Evolutionary conservation across 2,888 invertebrate species (phyloP).

Genomic region (Clepsis dumicolana): DNA sequence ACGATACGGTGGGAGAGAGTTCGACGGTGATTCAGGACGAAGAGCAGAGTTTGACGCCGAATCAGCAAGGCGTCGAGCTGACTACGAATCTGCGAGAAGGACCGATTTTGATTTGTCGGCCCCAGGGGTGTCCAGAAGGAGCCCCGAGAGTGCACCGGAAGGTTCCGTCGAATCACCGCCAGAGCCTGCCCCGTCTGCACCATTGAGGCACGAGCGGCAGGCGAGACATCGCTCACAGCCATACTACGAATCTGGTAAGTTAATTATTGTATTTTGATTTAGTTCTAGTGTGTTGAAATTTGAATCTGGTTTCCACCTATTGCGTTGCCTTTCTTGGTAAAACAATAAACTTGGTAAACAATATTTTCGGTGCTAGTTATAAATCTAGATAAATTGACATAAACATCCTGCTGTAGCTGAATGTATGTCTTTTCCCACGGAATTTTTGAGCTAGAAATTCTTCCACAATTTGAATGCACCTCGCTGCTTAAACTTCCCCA

Average conservation of each 20-base stretch:
- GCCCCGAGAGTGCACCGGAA: constrained; percentile 81
- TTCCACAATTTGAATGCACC: background rate
- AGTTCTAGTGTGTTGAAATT: too few relatives aligned
- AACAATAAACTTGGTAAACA: background rate
- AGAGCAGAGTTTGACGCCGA: constrained; percentile 76
- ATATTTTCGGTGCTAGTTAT: background rate
- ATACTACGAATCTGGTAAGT: constrained; percentile 82
- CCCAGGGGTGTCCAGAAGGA: constrained; percentile 74
- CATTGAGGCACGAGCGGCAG: constrained; percentile 73
- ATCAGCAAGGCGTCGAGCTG: constrained; percentile 76
- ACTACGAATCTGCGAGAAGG: constrained; percentile 81
- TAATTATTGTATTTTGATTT: background rate
- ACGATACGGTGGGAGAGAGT: constrained; percentile 68
- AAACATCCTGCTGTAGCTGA: background rate
- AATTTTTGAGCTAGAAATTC: background rate
- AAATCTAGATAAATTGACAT: background rate
- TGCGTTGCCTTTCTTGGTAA: background rate
- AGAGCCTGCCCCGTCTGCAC: constrained; percentile 81
- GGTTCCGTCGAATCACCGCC: constrained; percentile 80
- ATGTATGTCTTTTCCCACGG: background rate
- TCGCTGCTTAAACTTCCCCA: constrained; percentile 26
- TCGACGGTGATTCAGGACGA: constrained; percentile 76
- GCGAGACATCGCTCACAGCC: constrained; percentile 76
- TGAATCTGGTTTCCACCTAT: background rate
- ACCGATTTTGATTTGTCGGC: constrained; percentile 81